These are phyloP conservation scores for Chrysolina oricalcia DNA, from an alignment of 2,888 invertebrate species.

Conservation along the genomic window DNA sequence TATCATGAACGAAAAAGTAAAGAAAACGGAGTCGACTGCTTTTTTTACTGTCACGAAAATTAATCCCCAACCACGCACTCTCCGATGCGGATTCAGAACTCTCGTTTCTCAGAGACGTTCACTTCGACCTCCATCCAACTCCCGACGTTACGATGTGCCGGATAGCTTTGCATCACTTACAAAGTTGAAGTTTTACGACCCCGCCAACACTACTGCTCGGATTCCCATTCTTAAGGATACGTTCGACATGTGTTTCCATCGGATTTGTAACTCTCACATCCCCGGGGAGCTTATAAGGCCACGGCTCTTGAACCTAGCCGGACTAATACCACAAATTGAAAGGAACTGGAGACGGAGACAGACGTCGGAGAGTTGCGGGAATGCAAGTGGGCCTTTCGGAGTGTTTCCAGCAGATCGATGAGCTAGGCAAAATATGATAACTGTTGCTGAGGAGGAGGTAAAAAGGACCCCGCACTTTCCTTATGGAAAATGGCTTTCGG, in stretches of 20 bases:
- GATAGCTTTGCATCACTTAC: constrained; percentile 11
- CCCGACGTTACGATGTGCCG: neutral
- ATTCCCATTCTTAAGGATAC: neutral
- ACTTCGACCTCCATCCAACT: neutral
- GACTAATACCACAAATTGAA: constrained; percentile 14
- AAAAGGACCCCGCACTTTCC: too few species aligned
- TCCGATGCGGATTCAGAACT: too few species aligned
- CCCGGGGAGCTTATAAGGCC: neutral
- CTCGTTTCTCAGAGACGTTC: neutral
- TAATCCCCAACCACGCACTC: too few species aligned
- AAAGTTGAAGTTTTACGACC: neutral
- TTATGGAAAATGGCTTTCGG: too few species aligned
- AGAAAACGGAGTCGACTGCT: too few species aligned
- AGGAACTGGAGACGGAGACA: neutral
- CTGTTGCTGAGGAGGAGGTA: too few species aligned
- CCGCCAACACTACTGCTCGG: neutral
- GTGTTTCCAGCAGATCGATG: neutral
- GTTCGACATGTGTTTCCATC: constrained; percentile 15
- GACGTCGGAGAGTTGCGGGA: neutral
- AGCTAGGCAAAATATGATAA: too few species aligned
- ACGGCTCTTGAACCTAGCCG: neutral
- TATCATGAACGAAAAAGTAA: too few species aligned
- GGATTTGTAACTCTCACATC: neutral
- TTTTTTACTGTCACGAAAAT: too few species aligned
- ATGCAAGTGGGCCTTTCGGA: neutral